These are phyloP conservation scores for Micropoecilia bifurca DNA, from an alignment of 2,797 vertebrate genomes.

Conservation along the genomic window DNA sequence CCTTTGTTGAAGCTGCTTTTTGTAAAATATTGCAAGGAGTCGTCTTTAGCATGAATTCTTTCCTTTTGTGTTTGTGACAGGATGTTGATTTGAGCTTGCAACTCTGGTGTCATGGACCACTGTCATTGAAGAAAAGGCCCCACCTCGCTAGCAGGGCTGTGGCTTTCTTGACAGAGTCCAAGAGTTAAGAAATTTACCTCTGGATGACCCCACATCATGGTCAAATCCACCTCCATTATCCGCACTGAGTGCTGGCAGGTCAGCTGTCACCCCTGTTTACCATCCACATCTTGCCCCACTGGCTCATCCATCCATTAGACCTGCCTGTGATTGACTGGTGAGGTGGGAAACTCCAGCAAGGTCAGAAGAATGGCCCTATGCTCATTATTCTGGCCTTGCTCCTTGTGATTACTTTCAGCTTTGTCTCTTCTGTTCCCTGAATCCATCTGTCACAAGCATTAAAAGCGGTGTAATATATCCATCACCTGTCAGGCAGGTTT, in stretches of 20 bases:
- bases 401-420: constrained; percentile 57
- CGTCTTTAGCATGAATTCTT: background rate
- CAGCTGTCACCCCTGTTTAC: constrained; percentile 70
- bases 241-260: constrained; percentile 59
- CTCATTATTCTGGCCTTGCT: constrained; percentile 67
- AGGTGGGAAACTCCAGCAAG: constrained; percentile 63
- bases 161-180: constrained; percentile 45
- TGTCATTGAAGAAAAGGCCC: constrained; percentile 56
- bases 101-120: constrained; percentile 21
- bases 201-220: constrained; percentile 57
- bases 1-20: background rate
- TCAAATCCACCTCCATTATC: constrained; percentile 62
- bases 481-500: constrained; percentile 45
- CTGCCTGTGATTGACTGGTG: constrained; percentile 45
- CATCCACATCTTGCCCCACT: constrained; percentile 50
- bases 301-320: constrained; percentile 63
- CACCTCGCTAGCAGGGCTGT: constrained; percentile 38
- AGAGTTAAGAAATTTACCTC: constrained; percentile 65
- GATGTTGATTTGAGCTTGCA: constrained; percentile 44
- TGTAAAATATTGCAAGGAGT: background rate
- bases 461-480: constrained; percentile 50
- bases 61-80: constrained; percentile 24
- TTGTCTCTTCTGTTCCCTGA: constrained; percentile 17
- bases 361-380: constrained; percentile 61
- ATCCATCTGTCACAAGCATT: constrained; percentile 60